These are phyloP conservation scores for Operophtera brumata DNA, from an alignment of 2,888 invertebrate species.

Conservation along the genomic window DNA sequence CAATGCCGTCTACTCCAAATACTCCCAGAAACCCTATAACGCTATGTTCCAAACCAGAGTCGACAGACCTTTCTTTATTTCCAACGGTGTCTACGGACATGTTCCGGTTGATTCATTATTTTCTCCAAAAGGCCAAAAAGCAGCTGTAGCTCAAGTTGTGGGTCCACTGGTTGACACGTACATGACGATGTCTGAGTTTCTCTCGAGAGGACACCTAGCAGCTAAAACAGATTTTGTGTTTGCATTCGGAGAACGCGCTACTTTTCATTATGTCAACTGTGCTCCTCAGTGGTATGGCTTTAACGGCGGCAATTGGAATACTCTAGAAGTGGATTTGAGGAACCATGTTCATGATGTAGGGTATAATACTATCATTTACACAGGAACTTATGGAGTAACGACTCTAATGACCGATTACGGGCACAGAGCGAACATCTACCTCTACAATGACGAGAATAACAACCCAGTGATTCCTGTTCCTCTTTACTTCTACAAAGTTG, in stretches of 20 bases:
- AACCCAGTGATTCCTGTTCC: slow-evolving; percentile 71
- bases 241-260: slow-evolving; percentile 80
- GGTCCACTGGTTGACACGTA: slow-evolving; percentile 59
- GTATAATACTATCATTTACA: slow-evolving; percentile 74
- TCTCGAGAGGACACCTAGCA: slow-evolving; percentile 83
- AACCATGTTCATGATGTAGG: slow-evolving; percentile 55
- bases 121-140: slow-evolving; percentile 55
- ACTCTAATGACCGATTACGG: slow-evolving; percentile 70
- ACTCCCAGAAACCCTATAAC: slow-evolving; percentile 68
- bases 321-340: slow-evolving; percentile 71
- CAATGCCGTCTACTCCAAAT: slow-evolving; percentile 61
- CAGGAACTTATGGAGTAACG: slow-evolving; percentile 81
- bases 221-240: slow-evolving; percentile 84
- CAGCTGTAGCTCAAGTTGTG: slow-evolving; percentile 53
- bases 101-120: slow-evolving; percentile 57
- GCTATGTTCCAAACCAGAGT: slow-evolving; percentile 64
- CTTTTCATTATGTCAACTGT: slow-evolving; percentile 84
- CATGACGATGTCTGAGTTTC: slow-evolving; percentile 57
- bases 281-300: slow-evolving; percentile 85
- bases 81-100: slow-evolving; percentile 48
- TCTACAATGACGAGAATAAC: slow-evolving; percentile 59
- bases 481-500: slow-evolving; percentile 74
- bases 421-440: slow-evolving; percentile 57
- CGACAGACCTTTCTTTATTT: slow-evolving; percentile 59
- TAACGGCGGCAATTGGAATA: slow-evolving; percentile 82